Base-by-base conservation (phyloP, 2,888 invertebrate species). In the Drosophila fungiperda region DNA sequence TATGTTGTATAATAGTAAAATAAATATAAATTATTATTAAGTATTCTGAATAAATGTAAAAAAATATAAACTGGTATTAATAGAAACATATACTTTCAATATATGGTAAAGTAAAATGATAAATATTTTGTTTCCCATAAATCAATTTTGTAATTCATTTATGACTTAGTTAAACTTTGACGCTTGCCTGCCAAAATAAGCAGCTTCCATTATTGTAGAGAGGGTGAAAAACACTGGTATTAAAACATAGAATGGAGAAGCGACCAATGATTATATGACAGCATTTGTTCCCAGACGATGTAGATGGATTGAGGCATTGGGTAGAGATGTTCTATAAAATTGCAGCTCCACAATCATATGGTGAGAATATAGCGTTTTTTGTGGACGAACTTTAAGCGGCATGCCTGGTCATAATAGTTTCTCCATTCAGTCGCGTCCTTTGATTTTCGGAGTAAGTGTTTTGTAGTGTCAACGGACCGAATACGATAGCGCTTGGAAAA, bases 371-470 rank as follows among this genome's bases (percentile, higher is more conserved):
- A 29, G 40, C 50, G 2, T 72, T 72, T 15, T 38, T 62, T 67
- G 57, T 69, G 6, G 80, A 76, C 38, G 72, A 80, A 38, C 17
- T 67, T 48, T 78, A 68, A 61, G 59, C 64, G 2, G 42, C 68
- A 4, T 77, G 15, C 60, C 63, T 0, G 45, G 48, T 2, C 73
- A 64, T 15, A 50, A 49, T n/a, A 63, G 53, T n/a, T 66, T 32
- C 8, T 15, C 52, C 6, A 36, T 63, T 4, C 20, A 68, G 3
- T 49, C 54, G 0, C 36, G 61, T 1, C 78, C 82, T 0, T 40
- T 78, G 20, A 73, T 81, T n/a, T 81, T 59, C 23, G 78, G 64
- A 1, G 49, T 69, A 33, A 29, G 26, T 36, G 20, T 78, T 82
- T 40, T 82, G 82, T 5, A 58, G 26, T 2, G 64, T 59, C 3